Evolutionary conservation across 2,888 invertebrate species (phyloP).

Genomic region (Hydriomena furcata): DNA sequence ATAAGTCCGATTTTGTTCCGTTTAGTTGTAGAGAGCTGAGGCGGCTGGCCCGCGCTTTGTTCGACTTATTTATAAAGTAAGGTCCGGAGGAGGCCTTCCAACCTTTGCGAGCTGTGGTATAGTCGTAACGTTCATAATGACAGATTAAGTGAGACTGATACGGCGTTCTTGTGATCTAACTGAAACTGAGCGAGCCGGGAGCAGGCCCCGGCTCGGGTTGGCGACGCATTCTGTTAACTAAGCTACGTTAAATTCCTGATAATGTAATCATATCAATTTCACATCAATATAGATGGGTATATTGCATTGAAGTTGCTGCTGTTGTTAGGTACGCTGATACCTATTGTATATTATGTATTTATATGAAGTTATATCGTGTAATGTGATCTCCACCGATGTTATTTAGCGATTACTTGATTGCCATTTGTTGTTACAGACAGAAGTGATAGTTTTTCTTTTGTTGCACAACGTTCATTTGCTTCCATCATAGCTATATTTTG

Average conservation of each 20-base stretch:
- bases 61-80: conserved; percentile 20
- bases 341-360: conserved; percentile 82
- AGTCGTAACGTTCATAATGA: conserved; percentile 77
- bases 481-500: conserved; percentile 73
- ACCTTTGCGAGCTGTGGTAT: conserved; percentile 66
- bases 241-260: conserved; percentile 66
- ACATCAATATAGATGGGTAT: conserved; percentile 76
- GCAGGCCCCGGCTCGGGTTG: conserved; percentile 44
- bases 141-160: conserved; percentile 83
- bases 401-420: conserved; percentile 80
- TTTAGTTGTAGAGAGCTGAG: conserved; percentile 22
- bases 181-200: conserved; percentile 47
- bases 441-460: conserved; percentile 60
- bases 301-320: conserved; percentile 79
- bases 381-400: conserved; percentile 84
- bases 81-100: conserved; percentile 26
- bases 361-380: conserved; percentile 79
- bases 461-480: conserved; percentile 71
- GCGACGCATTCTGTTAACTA: conserved; percentile 74
- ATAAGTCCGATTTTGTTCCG: conserved; percentile 23
- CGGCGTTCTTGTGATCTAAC: conserved; percentile 72
- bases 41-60: conserved; percentile 29
- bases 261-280: conserved; percentile 74
- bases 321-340: conserved; percentile 68
- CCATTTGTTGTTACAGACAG: conserved; percentile 75